These are phyloP conservation scores for Sakesphorus luctuosus DNA, from an alignment of 2,113 vertebrate species.

Conservation along the genomic window DNA sequence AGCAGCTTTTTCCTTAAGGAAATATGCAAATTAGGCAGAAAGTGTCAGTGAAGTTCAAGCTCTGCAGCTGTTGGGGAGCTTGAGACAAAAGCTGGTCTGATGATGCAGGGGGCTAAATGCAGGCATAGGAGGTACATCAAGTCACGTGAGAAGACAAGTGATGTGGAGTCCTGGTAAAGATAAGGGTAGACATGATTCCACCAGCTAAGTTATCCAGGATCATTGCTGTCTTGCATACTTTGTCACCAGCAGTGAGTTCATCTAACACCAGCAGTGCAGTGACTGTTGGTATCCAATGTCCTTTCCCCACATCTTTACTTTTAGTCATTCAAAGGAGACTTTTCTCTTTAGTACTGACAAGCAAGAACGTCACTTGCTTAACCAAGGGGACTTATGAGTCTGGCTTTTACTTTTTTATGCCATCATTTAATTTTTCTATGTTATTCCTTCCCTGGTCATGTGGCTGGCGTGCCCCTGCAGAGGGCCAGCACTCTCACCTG, in stretches of 20 bases:
- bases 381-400: neutral
- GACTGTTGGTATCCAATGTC: neutral
- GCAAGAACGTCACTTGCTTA: neutral
- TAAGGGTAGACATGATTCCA: neutral
- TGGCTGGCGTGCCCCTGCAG: accelerated
- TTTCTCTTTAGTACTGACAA: neutral
- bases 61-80: neutral
- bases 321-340: neutral
- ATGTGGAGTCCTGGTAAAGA: neutral
- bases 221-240: neutral
- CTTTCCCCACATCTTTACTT: neutral
- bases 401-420: neutral
- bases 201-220: neutral
- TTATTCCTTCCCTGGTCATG: neutral
- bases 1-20: neutral
- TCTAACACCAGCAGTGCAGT: neutral
- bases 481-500: neutral
- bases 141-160: neutral
- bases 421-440: neutral
- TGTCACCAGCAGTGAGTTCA: neutral
- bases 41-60: neutral
- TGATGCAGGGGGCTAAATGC: neutral
- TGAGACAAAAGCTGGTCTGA: neutral
- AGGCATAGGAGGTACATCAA: neutral
- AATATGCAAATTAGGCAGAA: neutral